Conservation (phyloP, 2,113 vertebrate species). For the Crocuta crocuta region DNA sequence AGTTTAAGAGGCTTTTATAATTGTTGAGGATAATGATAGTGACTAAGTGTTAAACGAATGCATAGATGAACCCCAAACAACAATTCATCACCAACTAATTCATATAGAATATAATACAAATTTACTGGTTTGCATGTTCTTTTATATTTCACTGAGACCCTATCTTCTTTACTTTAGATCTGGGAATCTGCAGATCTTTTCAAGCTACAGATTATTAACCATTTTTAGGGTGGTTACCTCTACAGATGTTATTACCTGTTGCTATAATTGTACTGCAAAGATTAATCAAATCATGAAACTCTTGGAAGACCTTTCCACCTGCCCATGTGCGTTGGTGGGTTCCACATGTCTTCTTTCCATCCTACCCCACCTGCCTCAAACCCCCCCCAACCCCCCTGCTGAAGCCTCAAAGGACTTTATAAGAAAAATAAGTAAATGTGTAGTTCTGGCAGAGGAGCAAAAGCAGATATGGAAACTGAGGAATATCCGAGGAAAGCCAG, state of each 20-base stretch:
- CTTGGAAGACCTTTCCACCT: background rate
- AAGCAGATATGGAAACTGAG: background rate
- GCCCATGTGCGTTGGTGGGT: accelerated
- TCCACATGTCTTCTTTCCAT: background rate
- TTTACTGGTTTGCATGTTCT: background rate
- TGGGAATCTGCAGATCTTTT: background rate
- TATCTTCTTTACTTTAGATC: background rate
- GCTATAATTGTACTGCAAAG: background rate
- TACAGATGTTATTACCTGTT: background rate
- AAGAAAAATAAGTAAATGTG: background rate
- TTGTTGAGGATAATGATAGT: background rate
- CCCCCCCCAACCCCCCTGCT: background rate
- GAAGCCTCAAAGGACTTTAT: constrained; percentile 28
- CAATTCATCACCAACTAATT: constrained; percentile 23
- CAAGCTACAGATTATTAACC: background rate
- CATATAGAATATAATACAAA: background rate
- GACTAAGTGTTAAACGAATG: background rate
- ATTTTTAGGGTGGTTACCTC: constrained; percentile 28
- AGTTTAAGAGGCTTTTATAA: constrained; percentile 5
- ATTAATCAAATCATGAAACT: background rate
- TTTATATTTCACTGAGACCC: background rate
- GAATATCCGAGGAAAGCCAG: background rate
- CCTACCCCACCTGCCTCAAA: background rate
- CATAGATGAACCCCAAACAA: background rate
- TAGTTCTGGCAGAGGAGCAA: constrained; percentile 14